Conservation (phyloP, 1,140 invertebrate species). For the Maniola jurtina region DNA sequence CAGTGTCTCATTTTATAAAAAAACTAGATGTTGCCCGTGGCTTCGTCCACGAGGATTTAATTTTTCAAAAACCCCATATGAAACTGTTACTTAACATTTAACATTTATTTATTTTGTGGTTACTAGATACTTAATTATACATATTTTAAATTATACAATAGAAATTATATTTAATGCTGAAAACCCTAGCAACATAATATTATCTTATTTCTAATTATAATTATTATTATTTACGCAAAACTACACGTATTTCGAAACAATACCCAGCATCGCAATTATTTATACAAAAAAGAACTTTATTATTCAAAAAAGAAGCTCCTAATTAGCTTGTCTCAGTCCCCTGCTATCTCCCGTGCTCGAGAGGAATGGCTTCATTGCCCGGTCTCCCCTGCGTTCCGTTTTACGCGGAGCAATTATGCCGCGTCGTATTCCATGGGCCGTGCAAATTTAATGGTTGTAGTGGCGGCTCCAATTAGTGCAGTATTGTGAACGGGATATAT, state of each 20-base stretch:
- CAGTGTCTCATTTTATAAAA: not conserved
- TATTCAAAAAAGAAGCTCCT: slow-evolving; percentile 5
- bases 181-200: not conserved
- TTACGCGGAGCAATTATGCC: slow-evolving; percentile 45
- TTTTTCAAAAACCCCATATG: too few species aligned
- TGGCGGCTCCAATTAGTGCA: slow-evolving; percentile 37
- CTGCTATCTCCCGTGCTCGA: slow-evolving; percentile 3
- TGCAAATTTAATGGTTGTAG: slow-evolving; percentile 55
- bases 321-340: slow-evolving; percentile 1
- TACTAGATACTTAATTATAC: too few species aligned
- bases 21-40: too few species aligned
- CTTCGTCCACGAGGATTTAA: too few species aligned
- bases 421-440: slow-evolving; percentile 39
- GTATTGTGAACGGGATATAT: slow-evolving; percentile 20
- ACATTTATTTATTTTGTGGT: too few species aligned
- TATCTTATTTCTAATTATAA: slow-evolving; percentile 20
- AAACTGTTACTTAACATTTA: too few species aligned
- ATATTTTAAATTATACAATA: not conserved
- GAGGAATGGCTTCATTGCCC: slow-evolving; percentile 49
- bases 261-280: slow-evolving; percentile 18
- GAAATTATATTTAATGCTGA: not conserved
- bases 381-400: slow-evolving; percentile 32
- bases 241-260: slow-evolving; percentile 41
- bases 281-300: slow-evolving; percentile 5
- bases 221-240: slow-evolving; percentile 43